Base-by-base conservation (phyloP, 1,140 invertebrate genomes). In the Drosophila biarmipes region DNA sequence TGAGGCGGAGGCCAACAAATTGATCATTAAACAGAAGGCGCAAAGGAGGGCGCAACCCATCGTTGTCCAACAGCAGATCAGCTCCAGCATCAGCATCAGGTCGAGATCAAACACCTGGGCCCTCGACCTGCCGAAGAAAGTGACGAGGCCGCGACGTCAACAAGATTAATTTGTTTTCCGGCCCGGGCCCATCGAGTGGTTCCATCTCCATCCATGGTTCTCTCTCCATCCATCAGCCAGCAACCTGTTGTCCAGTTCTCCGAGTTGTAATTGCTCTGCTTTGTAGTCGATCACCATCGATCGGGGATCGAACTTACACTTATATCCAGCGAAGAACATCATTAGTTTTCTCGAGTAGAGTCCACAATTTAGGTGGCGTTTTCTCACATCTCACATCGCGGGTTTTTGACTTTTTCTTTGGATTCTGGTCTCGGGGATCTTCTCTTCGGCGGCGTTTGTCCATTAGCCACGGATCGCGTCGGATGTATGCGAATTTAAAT, bases 131-230 rank as follows among this genome's bases (percentile, higher is more conserved):
- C 57, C 69, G 59, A 86, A 86, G 82, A 85, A 85, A 85, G 81
- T 85, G 77, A 77, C 66, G 73, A 69, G 71, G 67, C 52, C 51
- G 67, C 73, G 51, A 81, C 74, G 81, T 75, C 69, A 75, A 73
- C 72, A 90, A 91, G 87, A 90, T 90, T 90, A 90, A 90, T 90
- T 74, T 90, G 89, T 90, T 90, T 90, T 90, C 63, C 56, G 53
- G 52, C 61, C 61, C 76, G 21, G 37, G 29, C 45, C 19, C 35
- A 35, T 49, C 57, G 43, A 66, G 66, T 57, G 46, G 54, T 74
- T 46, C 34, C 58, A 67, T 46, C 58, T 78, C 55, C 53, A 51
- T 43, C 17, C 34, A 21, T n/a, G n/a, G n/a, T n/a, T n/a, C 34
- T 14, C 10, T 34, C 14, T 27, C 24, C 42, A 15, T 69, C 48